Percentiles rank a stretch among this genome's conserved stretches.
Evolutionary conservation across 2,888 invertebrate genomes (phyloP).

Genomic region (Stenolophus ochropezus): DNA sequence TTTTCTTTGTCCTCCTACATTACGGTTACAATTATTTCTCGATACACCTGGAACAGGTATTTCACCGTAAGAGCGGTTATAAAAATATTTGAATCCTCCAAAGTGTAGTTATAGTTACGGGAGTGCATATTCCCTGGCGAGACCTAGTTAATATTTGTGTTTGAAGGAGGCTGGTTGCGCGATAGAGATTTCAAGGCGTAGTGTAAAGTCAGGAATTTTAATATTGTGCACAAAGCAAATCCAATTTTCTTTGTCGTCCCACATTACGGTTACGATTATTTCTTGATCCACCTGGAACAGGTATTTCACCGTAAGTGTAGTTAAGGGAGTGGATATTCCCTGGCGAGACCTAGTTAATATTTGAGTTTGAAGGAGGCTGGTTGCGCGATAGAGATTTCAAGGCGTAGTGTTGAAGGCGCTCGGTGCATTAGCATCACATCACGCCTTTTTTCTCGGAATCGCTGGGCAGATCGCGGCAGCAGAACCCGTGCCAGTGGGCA

Average conservation of each 20-base stretch:
- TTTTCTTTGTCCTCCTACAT: too few species aligned
- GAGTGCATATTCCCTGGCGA: not conserved
- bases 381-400: constrained; percentile 30
- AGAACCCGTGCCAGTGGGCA: constrained; percentile 31
- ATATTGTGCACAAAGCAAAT: too few species aligned
- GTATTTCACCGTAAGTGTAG: too few species aligned
- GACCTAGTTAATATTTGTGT: not conserved
- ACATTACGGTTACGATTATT: too few species aligned
- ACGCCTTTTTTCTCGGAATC: constrained; percentile 56
- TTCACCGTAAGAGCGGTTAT: not conserved
- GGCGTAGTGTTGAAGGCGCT: constrained; percentile 31
- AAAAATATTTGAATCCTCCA: not conserved
- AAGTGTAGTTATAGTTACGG: not conserved
- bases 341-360: not conserved
- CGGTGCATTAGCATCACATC: constrained; percentile 51
- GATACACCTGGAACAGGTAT: too few species aligned
- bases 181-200: constrained; percentile 31
- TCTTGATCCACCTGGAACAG: too few species aligned
- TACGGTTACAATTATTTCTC: too few species aligned
- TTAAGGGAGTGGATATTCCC: too few species aligned
- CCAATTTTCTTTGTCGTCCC: too few species aligned
- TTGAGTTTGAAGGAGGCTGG: not conserved
- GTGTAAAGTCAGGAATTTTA: too few species aligned
- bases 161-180: not conserved
- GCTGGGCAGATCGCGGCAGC: constrained; percentile 26